A percentile compares a stretch with the other conserved stretches of the same genome.
Conservation (phyloP, 2,888 invertebrate species). For the Parelbella ahira region DNA sequence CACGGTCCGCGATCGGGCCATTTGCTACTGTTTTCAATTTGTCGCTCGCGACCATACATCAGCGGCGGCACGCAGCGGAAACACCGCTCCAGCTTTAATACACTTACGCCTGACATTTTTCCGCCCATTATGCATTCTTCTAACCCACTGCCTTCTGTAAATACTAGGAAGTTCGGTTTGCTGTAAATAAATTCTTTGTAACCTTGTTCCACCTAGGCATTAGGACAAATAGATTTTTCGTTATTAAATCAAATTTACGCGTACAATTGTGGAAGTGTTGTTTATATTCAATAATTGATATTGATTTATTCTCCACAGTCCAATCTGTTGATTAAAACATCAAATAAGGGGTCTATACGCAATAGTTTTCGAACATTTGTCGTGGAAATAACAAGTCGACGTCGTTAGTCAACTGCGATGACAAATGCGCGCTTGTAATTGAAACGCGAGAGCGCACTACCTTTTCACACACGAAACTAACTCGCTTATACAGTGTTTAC, state of each 20-base stretch:
- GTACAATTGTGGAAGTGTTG: too few relatives aligned
- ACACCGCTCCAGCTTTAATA: constrained; percentile 63
- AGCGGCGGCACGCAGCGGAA: constrained; percentile 56
- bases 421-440: constrained; percentile 43
- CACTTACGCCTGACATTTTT: constrained; percentile 72
- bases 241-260: too few relatives aligned
- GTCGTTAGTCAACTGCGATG: constrained; percentile 43
- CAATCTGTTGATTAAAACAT: constrained; percentile 29
- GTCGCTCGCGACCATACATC: constrained; percentile 65
- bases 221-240: constrained; percentile 7
- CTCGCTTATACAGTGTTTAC: constrained; percentile 14
- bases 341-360: constrained; percentile 34
- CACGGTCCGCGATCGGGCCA: constrained; percentile 58
- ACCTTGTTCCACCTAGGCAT: not conserved
- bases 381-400: constrained; percentile 43
- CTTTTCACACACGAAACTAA: constrained; percentile 22
- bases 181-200: constrained; percentile 6
- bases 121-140: constrained; percentile 68
- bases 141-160: constrained; percentile 58
- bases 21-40: constrained; percentile 73
- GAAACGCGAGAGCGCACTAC: constrained; percentile 34
- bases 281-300: too few relatives aligned
- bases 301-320: constrained; percentile 8
- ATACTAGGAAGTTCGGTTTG: constrained; percentile 46
- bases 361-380: constrained; percentile 42